Base-by-base conservation (phyloP, 1,140 invertebrate species). In the Brachionus rotundiformis region DNA sequence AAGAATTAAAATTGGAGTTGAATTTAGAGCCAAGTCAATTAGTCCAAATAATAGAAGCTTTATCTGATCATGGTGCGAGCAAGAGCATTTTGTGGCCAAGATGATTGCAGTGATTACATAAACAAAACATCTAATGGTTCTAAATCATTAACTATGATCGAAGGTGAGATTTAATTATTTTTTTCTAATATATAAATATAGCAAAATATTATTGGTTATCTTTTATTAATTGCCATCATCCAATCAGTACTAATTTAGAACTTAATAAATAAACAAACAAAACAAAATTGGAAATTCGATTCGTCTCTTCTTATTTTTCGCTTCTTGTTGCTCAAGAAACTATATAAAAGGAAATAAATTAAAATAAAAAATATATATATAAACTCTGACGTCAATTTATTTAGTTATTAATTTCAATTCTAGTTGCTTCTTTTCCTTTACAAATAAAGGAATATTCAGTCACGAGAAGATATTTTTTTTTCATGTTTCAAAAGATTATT, bases 301-400 rank as follows among this genome's bases (percentile, higher is more conserved):
- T 54, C 47, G 47, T 54, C 47, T 54, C 47, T 54, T 54, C 23
- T 7, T 0, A 1, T 5, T 54, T 8, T 54, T 54, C 16, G 13
- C 47, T 54, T 19, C 5, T 54, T 54, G 47, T 54, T 54, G 47
- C 47, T 54, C 47, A 54, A 54, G 47, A 54, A 54, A 54, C 47
- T 54, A 54, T 54, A 68, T 5, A 68, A 8, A 68, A 68, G 16
- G 16, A 36, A 29, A 33, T 63, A 29, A 33, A 29, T 63, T 19
- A 68, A 68, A 36, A 68, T n/a, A n/a, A n/a, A n/a, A n/a, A n/a
- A n/a, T n/a, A 68, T 16, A 6, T 68, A 68, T 36, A 68, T 68
- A 68, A 68, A 68, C 27, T 33, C 63, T 68, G 63, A 68, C 63
- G 63, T 73, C 68, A 73, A 73, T 73, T 73, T 73, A 73, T 73